Base-by-base conservation (phyloP, 2,888 invertebrate genomes). In the Cyclophora punctaria region DNA sequence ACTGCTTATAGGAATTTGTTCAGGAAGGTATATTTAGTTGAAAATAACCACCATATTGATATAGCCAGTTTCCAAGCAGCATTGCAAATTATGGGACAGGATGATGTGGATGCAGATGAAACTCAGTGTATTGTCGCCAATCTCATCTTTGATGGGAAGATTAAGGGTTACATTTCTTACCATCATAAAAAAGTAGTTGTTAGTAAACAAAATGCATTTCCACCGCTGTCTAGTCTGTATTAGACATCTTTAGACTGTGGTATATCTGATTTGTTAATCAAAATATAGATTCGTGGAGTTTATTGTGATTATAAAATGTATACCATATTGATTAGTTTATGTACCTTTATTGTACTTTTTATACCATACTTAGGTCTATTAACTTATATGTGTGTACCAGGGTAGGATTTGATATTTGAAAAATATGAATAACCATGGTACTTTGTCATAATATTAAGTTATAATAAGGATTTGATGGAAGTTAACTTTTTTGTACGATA, bases 81-180 rank as follows among this genome's bases (percentile, higher is more conserved):
- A 0, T 83, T 99, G 51, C 92, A 94, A 67, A 91, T 93, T 77
- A 92, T 95, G 71, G 95, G 96, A 5, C 92, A 94, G 57, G 93
- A 92, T 41, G 96, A 97, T 70, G 94, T 98, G 3, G 96, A 97
- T 75, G 90, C 95, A 63, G 98, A 98, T 76, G 98, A 99, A 80
- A 96, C 98, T 0, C 96, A 98, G 67, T 99, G 99, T 80, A 96
- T 99, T 67, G 93, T 99, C 3, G 97, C 98, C 2, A 99, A 98
- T 89, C 91, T 99, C 49, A 99, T 99, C 67, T 96, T 93, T 73
- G 98, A 98, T 82, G 97, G 97, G 34, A 98, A 97, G 89, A 97
- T 99, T 64, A 98, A 98, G 79, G 99, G 99, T 0, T 99, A 99
- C 80, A 97, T 99, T 71, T 98, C 98, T 0, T 95, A 97, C 84